phyloP scores from a whole-genome alignment of 2,113 vertebrate species.

The Felis chaus region DNA sequence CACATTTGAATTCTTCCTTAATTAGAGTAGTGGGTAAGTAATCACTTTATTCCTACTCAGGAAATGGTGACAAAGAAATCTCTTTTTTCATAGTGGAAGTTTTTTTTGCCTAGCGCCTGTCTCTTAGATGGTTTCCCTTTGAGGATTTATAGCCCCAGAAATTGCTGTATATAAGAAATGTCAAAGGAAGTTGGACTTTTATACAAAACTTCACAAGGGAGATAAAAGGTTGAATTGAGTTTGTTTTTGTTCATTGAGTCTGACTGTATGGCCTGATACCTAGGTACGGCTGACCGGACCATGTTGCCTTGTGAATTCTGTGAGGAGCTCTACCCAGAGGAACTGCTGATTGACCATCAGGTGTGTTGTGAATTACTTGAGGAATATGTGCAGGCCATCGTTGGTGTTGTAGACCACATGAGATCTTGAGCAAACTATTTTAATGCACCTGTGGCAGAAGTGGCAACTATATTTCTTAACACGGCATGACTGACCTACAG shows the following conservation, averaged over 20 bases:
- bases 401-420: background rate
- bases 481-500: background rate
- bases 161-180: background rate
- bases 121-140: background rate
- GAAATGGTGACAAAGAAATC: background rate
- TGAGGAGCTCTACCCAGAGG: slow-evolving; percentile 95
- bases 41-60: background rate
- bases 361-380: slow-evolving; percentile 77
- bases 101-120: background rate
- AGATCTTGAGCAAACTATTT: background rate
- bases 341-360: slow-evolving; percentile 97
- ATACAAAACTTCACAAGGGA: background rate
- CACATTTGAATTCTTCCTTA: background rate
- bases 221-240: background rate
- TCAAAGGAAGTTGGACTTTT: background rate
- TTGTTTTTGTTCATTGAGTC: background rate
- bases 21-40: background rate
- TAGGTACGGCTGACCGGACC: slow-evolving; percentile 81
- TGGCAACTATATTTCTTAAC: background rate
- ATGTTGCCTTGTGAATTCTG: slow-evolving; percentile 98
- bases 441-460: background rate
- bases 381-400: background rate
- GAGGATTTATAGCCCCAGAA: background rate
- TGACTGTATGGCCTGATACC: background rate
- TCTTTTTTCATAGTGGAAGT: background rate